Percentiles rank a stretch among this genome's conserved stretches.
Conservation (phyloP, 2,113 vertebrate species). For the Anoplopoma fimbria region DNA sequence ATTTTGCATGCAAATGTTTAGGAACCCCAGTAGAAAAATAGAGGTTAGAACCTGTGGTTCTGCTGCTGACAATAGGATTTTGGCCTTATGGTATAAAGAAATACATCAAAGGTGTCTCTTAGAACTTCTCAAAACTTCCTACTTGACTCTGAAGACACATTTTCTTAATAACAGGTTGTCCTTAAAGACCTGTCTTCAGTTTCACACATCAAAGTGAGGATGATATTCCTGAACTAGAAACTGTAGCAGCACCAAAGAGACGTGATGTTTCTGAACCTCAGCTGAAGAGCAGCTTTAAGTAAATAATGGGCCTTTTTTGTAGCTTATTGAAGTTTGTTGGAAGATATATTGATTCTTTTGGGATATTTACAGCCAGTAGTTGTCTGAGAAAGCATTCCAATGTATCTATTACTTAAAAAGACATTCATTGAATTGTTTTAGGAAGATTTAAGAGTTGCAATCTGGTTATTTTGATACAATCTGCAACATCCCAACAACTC, state of each 20-base stretch:
- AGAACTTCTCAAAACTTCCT: background rate
- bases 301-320: too few species aligned
- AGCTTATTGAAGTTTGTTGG: background rate
- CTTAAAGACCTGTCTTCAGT: too few species aligned
- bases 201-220: constrained; percentile 2
- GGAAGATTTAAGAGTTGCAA: too few species aligned
- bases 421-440: background rate
- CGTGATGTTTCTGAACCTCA: background rate
- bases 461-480: background rate
- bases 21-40: too few species aligned
- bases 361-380: background rate
- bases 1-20: background rate
- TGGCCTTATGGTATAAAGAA: background rate
- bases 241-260: constrained; percentile 31
- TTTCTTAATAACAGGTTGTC: too few species aligned
- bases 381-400: background rate
- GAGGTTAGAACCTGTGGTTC: too few species aligned
- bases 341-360: background rate
- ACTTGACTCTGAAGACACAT: background rate
- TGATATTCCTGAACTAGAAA: too few species aligned
- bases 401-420: background rate
- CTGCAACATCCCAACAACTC: background rate
- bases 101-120: background rate
- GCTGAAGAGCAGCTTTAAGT: too few species aligned
- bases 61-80: too few species aligned